Evolutionary conservation across 2,888 invertebrate species (phyloP), one percentile per base, ranked within the genome.

Genomic region (Ganaspis brasiliensis): DNA sequence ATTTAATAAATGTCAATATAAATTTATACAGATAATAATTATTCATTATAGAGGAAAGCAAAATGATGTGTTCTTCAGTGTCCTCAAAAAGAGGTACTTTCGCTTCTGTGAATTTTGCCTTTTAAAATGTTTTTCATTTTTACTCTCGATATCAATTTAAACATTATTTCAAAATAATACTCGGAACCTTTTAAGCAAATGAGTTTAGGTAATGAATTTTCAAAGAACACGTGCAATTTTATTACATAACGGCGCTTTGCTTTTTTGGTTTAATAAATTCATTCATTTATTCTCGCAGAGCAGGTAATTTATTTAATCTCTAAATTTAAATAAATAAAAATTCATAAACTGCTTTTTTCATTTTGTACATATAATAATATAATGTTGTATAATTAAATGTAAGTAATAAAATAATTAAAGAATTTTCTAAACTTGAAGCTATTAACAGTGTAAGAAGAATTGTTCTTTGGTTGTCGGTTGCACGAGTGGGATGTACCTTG

Each of bases 401-500:
- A n/a, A n/a, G n/a, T n/a, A n/a, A n/a, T n/a, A n/a, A n/a, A n/a
- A n/a, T n/a, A n/a, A n/a, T 52, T 40, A 40, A 40, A 40, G 40
- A 40, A 40, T 35, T 35, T 8, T 35, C 8, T 19, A 19, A 52
- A 19, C 16, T 19, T 19, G 16, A 16, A 9, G 19, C 19, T 52
- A 19, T 16, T 9, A 19, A 52, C 8, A 19, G 16, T 52, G 14
- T 21, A 40, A 37, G 14, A 21, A 63, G 37, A 40, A 63, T 37
- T 19, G 21, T 63, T 37, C 40, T 40, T 24, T 10, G 16, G 12
- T 35, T 61, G 63, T 63, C 40, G 14, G 21, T 14, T 12, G 40
- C 63, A 63, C 63, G 21, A 63, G 21, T 40, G 21, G 37, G 40
- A 63, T 40, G 63, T 63, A 63, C 5, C 40, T 21, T 40, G 37